Evolutionary conservation across 2,797 vertebrate species (phyloP), one percentile per base, ranked within the genome.

Genomic region (Galaxias olidus): DNA sequence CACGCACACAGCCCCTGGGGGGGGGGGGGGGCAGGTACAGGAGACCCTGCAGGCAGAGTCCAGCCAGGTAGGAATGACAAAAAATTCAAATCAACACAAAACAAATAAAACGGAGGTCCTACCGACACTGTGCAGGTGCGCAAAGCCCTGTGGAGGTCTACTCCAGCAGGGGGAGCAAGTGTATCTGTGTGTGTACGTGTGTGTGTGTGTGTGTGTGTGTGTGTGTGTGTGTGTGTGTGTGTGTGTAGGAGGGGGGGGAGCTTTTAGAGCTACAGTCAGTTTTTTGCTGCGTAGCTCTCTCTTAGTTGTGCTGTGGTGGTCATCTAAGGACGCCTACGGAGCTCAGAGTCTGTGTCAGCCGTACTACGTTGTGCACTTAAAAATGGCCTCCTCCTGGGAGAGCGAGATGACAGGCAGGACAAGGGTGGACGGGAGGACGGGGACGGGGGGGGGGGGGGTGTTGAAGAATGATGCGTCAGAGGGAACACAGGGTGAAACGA

Each of bases 1-100:
- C 75, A 69, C 59, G 80, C 65, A 80, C 70, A 71, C 58, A 76
- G 71, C 45, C 81, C 82, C 78, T 75, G 49, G 57, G 74, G 69
- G 74, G 69, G 69, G 68, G 74, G 72, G 72, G 52, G 42, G 65
- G n/a, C n/a, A n/a, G n/a, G n/a, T n/a, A n/a, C n/a, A n/a, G 67
- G 63, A 80, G 63, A 81, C 43, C 73, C 73, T 73, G 69, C 63
- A 44, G 45, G 70, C 66, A 64, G 72, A 68, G 63, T 77, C 17
- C 48, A 17, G 48, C 44, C 57, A 54, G 56, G 43, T 61, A 14
- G 30, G 59, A 60, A 20, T 48, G 59, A 61, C 20, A 44, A 18
- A 18, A 43, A 12, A 44, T 41, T 59, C 30, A 11, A 45, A 12
- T 42, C 51, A 47, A 11, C 19, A 55, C 49, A 66, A 20, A 70